Base-by-base conservation (phyloP, 2,113 vertebrate genomes). In the Barnardius zonarius region DNA sequence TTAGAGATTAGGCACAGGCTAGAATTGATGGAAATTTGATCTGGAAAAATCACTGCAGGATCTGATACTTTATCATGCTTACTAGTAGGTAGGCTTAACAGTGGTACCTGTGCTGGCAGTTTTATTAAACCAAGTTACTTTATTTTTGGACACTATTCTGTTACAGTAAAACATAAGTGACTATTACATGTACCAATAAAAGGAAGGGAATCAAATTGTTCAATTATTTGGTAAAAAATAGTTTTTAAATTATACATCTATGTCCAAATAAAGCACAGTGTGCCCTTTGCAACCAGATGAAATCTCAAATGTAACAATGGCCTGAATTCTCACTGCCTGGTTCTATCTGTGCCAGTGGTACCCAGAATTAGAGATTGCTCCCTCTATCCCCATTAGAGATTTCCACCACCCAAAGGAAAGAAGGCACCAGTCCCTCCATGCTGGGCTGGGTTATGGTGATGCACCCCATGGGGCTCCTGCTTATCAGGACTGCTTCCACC, bases 351-450 rank as follows among this genome's bases (percentile, higher is more conserved):
- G 30, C 37, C 80, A 49, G 27, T 6, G 10, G 52, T 12, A 25
- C 41, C 43, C 46, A 7, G 54, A 78, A 48, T 6, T 25, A 48
- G 52, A 81, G 35, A 5, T 6, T 62, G 20, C 30, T 78, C 61
- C n/a, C 17, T 48, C 18, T 41, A 23, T 7, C 18, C 31, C 75
- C 33, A 1, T 4, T 17, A 59, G 25, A 28, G 55, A 25, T 43
- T 35, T 17, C n/a, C n/a, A 57, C 5, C 35, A 15, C 20, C 17
- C 37, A 24, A 37, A 51, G 62, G 22, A 44, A 35, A 66, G 49
- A 48, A 72, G 63, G 25, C 31, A 22, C 0, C 5, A 63, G 18
- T 37, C 0, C 10, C 28, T 35, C 23, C 1, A 2, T 1, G 5
- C 25, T 1, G 4, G 27, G 19, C 17, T 5, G 6, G 46, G 59